These are phyloP conservation scores for Argyresthia albistria DNA, from an alignment of 2,888 invertebrate species.

Conservation along the genomic window DNA sequence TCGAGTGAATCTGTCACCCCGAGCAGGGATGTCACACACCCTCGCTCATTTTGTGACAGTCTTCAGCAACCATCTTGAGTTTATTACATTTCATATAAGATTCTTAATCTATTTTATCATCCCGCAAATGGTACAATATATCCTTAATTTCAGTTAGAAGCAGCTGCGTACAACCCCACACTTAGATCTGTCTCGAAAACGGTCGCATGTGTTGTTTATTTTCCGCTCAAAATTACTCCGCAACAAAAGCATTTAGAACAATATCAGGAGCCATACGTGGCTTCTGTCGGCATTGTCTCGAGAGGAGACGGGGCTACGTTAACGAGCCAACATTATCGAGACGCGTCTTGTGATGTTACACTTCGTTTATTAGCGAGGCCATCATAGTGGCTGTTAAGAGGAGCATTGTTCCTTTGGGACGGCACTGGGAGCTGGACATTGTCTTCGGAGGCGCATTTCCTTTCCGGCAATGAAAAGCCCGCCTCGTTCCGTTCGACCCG, in stretches of 20 bases:
- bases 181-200: neutral
- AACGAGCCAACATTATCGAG: constrained; percentile 5
- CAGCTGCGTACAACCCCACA: neutral
- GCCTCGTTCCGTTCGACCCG: neutral
- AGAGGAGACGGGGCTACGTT: neutral
- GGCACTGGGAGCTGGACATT: constrained; percentile 12
- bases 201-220: constrained; percentile 1
- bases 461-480: constrained; percentile 1
- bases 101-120: constrained; percentile 12
- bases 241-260: neutral
- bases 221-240: neutral
- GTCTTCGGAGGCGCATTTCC: constrained; percentile 10
- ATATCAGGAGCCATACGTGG: neutral
- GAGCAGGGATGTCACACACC: no score
- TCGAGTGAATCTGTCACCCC: no score
- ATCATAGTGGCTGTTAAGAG: constrained; percentile 16
- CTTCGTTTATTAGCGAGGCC: constrained; percentile 10
- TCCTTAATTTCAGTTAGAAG: neutral
- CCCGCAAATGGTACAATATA: constrained; percentile 4
- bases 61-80: no score
- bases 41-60: no score
- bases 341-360: constrained; percentile 5
- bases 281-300: neutral
- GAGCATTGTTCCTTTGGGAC: constrained; percentile 14
- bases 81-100: constrained; percentile 4